Conservation (phyloP, 1,140 invertebrate species). For the Dendroctonus valens region DNA sequence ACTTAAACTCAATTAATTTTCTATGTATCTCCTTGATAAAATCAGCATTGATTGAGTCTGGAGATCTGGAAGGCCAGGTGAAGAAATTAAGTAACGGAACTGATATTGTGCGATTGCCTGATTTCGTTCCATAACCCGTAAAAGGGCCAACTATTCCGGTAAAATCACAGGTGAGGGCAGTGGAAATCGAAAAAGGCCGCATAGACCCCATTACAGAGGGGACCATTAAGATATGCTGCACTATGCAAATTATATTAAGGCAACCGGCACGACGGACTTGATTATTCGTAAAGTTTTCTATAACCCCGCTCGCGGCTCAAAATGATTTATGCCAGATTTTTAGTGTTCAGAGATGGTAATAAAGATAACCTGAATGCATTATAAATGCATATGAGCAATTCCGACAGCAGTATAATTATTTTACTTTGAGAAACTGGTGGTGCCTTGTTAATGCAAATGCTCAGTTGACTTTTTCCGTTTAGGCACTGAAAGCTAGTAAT, state of each 20-base stretch:
- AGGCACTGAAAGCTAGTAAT: background rate
- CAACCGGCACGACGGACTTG: background rate
- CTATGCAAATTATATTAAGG: conserved; percentile 3
- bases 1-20: too few species aligned
- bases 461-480: background rate
- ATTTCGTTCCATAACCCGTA: too few species aligned
- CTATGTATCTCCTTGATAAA: too few species aligned
- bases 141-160: too few species aligned
- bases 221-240: too few species aligned
- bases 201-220: too few species aligned
- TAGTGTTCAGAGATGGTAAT: conserved; percentile 17
- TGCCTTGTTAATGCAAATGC: conserved; percentile 21
- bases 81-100: too few species aligned
- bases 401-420: conserved; percentile 13
- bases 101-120: too few species aligned
- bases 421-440: conserved; percentile 10
- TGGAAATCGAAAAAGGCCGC: too few species aligned
- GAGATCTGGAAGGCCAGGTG: too few species aligned
- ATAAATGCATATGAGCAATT: conserved; percentile 26
- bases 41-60: too few species aligned
- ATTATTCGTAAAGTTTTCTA: conserved; percentile 11
- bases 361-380: conserved; percentile 19
- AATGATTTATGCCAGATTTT: conserved; percentile 10
- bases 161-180: too few species aligned
- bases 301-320: background rate